These are phyloP conservation scores for Phoeniculus purpureus DNA, from an alignment of 2,797 vertebrate genomes.

Conservation along the genomic window DNA sequence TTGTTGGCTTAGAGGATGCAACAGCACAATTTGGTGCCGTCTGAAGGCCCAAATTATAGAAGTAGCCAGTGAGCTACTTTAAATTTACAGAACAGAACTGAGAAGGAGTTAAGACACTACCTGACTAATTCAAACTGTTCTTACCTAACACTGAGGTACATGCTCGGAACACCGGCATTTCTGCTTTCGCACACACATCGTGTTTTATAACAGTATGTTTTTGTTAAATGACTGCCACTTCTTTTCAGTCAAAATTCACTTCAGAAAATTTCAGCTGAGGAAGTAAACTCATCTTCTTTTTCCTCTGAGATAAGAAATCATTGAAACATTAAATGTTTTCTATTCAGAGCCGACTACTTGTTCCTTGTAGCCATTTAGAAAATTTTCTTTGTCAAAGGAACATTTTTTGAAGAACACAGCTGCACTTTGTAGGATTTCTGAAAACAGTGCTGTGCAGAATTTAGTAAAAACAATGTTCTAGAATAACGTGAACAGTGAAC, in stretches of 20 bases:
- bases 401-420: not conserved
- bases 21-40: constrained; percentile 35
- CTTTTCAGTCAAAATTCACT: constrained; percentile 53
- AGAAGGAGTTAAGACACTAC: constrained; percentile 57
- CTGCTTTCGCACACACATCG: constrained; percentile 72
- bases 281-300: constrained; percentile 66
- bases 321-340: constrained; percentile 62
- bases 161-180: constrained; percentile 68
- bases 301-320: constrained; percentile 66
- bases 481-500: constrained; percentile 59
- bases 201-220: constrained; percentile 74
- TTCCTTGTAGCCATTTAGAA: constrained; percentile 9
- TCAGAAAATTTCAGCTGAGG: constrained; percentile 70
- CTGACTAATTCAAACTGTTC: constrained; percentile 65
- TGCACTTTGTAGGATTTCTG: constrained; percentile 43
- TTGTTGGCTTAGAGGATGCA: not conserved
- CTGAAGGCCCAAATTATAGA: constrained; percentile 52
- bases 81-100: constrained; percentile 56
- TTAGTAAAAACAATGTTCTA: constrained; percentile 42
- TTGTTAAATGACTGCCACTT: constrained; percentile 74
- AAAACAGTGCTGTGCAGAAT: constrained; percentile 47
- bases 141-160: constrained; percentile 54
- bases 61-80: constrained; percentile 36
- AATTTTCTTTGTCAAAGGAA: constrained; percentile 38
- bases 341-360: constrained; percentile 42